Conservation (phyloP, 2,888 invertebrate species). For the Clusia tigrina region DNA sequence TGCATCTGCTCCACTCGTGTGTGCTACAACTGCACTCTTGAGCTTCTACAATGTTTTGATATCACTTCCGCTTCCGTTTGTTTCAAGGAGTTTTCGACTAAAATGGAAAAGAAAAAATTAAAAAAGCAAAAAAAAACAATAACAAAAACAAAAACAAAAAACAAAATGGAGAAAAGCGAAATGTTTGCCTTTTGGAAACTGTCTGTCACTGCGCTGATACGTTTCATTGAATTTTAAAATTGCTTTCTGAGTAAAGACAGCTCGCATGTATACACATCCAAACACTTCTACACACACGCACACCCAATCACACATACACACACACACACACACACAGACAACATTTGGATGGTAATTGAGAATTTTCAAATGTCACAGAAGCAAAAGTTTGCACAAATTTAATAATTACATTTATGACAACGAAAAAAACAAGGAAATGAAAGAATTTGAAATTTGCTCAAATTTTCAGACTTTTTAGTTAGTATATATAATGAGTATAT, state of each 20-base stretch:
- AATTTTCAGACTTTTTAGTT: too few species aligned
- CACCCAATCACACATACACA: neutral
- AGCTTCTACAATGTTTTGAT: conserved; percentile 3
- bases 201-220: conserved; percentile 20
- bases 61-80: conserved; percentile 20
- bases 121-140: neutral
- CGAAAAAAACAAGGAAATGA: too few species aligned
- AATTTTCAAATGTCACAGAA: neutral
- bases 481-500: too few species aligned
- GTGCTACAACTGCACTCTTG: neutral
- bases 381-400: neutral
- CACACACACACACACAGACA: neutral
- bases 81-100: neutral
- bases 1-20: neutral
- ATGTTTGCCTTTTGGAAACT: neutral
- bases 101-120: neutral
- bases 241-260: conserved; percentile 10
- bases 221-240: conserved; percentile 26
- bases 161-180: neutral
- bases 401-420: too few species aligned
- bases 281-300: neutral
- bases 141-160: conserved; percentile 14
- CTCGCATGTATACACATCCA: neutral
- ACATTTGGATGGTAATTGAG: neutral
- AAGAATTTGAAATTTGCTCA: too few species aligned